Evolutionary conservation across 2,113 vertebrate genomes (phyloP), one percentile per base, ranked within the genome.

Genomic region (Notothenia coriiceps): DNA sequence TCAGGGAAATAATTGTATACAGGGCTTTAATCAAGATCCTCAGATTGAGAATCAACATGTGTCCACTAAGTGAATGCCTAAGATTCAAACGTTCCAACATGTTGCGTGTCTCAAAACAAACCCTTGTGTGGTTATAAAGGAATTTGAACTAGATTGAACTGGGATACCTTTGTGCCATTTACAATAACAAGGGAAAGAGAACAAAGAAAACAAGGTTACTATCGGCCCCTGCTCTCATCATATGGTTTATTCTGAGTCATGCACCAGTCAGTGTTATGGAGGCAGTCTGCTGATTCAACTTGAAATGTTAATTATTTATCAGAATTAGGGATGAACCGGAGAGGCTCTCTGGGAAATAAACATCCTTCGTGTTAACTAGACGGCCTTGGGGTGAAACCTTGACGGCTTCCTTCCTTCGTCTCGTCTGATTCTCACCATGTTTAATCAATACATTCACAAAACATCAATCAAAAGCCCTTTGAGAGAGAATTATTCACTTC

Each of bases 291-390:
- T 12, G 22, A 33, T 7, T 64, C 43, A 17, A 9, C n/a, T 18
- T 2, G 8, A 47, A 12, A 56, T 29, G 54, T 56, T 14, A 78
- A 87, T 70, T 20, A 81, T 77, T 63, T 11, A 81, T 47, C 6
- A 3, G 44, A 13, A 57, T 33, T 6, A 12, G 49, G 40, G 65
- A 18, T 25, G 6, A 55, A 44, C 7, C 70, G 25, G 49, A 29
- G 2, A 9, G 10, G 50, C 72, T 79, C 70, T 49, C 17, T 59
- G 74, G 61, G 62, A 85, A 64, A 79, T 73, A 74, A 55, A 76
- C 66, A 73, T 72, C 57, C 20, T 44, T 75, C 40, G 40, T 73
- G 77, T 55, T 13, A 49, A 67, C 3, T 5, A 0, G 54, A 35
- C 15, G 0, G 54, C 73, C 69, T 49, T 1, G 29, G 4, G 72